Percentiles rank a stretch among this genome's conserved stretches.
phyloP scores from a whole-genome alignment of 2,797 vertebrate species.

The Protonibea diacanthus region DNA sequence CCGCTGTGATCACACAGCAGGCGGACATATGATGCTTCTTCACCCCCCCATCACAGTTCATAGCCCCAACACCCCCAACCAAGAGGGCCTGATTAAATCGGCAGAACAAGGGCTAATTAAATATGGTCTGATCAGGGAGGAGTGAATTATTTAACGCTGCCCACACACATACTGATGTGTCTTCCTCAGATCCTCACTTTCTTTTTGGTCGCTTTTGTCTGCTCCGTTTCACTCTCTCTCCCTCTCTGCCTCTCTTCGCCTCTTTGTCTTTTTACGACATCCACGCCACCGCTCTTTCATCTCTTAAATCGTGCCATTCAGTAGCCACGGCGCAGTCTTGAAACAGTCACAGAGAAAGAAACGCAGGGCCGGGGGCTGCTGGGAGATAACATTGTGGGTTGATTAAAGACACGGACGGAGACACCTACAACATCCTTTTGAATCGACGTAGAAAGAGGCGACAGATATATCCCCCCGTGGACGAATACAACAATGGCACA shows the following conservation, averaged over 20 bases:
- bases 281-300: slow-evolving; percentile 64
- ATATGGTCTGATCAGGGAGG: slow-evolving; percentile 84
- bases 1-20: slow-evolving; percentile 69
- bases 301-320: slow-evolving; percentile 61
- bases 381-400: slow-evolving; percentile 64
- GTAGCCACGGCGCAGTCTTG: slow-evolving; percentile 36
- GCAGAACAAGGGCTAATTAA: slow-evolving; percentile 88
- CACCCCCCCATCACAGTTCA: slow-evolving; percentile 56
- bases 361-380: slow-evolving; percentile 26
- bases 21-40: slow-evolving; percentile 52
- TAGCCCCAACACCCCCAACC: slow-evolving; percentile 57
- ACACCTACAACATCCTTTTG: slow-evolving; percentile 44
- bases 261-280: slow-evolving; percentile 58
- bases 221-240: slow-evolving; percentile 27
- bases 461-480: slow-evolving; percentile 55
- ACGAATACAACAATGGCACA: slow-evolving; percentile 43
- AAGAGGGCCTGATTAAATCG: slow-evolving; percentile 77
- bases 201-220: slow-evolving; percentile 45
- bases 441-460: slow-evolving; percentile 45
- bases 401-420: slow-evolving; percentile 58
- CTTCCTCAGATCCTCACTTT: slow-evolving; percentile 61
- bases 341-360: slow-evolving; percentile 57
- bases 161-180: slow-evolving; percentile 73
- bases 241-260: neutral
- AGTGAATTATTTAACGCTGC: slow-evolving; percentile 86